phyloP scores from a whole-genome alignment of 2,797 vertebrate species.

The Sebastes hopkinsi region DNA sequence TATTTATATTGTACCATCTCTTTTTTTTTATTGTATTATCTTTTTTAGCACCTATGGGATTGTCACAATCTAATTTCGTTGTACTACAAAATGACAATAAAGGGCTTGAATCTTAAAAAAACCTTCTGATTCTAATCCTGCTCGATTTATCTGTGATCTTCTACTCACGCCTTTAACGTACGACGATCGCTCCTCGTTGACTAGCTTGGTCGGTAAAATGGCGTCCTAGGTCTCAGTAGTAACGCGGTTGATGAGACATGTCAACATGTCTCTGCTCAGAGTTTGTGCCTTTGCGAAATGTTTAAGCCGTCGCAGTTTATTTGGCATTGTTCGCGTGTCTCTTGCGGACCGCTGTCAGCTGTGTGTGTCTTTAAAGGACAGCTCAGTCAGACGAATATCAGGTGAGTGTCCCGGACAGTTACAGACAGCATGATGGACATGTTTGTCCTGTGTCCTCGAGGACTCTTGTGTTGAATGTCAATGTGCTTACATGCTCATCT shows the following conservation, averaged over 20 bases:
- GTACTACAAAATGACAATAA: too few relatives aligned
- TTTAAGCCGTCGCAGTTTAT: slow-evolving; percentile 49
- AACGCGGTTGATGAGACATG: slow-evolving; percentile 71
- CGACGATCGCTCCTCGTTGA: neutral
- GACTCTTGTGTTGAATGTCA: neutral
- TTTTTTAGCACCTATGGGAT: too few relatives aligned
- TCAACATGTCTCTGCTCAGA: slow-evolving; percentile 84
- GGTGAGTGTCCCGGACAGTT: slow-evolving; percentile 53
- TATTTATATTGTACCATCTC: too few relatives aligned
- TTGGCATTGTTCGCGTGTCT: slow-evolving; percentile 42
- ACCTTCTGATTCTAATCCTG: neutral
- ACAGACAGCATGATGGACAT: neutral
- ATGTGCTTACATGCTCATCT: accelerated
- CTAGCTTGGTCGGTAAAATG: slow-evolving; percentile 80
- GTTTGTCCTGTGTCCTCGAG: neutral
- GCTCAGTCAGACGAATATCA: slow-evolving; percentile 52
- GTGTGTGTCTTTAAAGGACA: slow-evolving; percentile 48
- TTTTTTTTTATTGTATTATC: too few relatives aligned
- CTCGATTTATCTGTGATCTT: slow-evolving; percentile 60
- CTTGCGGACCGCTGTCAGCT: slow-evolving; percentile 47
- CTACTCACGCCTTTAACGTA: slow-evolving; percentile 20
- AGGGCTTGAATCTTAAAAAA: too few relatives aligned
- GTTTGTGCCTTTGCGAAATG: slow-evolving; percentile 69
- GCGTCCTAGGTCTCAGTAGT: slow-evolving; percentile 61
- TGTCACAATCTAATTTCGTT: too few relatives aligned